phyloP scores from a whole-genome alignment of 2,797 vertebrate species.

The Catharus ustulatus region DNA sequence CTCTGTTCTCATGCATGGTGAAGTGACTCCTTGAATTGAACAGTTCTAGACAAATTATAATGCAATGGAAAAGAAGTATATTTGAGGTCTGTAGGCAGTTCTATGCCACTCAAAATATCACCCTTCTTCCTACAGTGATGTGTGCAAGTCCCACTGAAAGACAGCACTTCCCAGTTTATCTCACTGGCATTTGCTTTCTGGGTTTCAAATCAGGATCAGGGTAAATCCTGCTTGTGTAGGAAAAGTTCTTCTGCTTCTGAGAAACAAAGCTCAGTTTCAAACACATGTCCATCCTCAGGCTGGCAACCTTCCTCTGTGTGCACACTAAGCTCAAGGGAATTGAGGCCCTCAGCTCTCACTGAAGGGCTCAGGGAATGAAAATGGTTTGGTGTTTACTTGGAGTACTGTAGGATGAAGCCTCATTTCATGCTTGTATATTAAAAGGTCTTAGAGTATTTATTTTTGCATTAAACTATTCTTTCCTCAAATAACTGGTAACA shows the following conservation, averaged over 20 bases:
- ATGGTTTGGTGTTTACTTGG: neutral
- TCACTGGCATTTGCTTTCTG: neutral
- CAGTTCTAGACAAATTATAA: neutral
- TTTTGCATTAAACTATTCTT: constrained; percentile 32
- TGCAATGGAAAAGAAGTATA: neutral
- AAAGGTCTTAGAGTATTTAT: constrained; percentile 16
- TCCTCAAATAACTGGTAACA: constrained; percentile 13
- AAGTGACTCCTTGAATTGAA: neutral
- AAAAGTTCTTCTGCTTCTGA: neutral
- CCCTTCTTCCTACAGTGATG: neutral
- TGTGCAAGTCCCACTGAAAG: neutral
- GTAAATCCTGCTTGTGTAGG: neutral
- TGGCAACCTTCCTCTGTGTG: neutral
- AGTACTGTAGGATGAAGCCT: neutral
- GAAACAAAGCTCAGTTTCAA: neutral
- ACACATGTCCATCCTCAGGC: neutral
- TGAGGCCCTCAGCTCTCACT: neutral
- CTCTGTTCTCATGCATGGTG: neutral
- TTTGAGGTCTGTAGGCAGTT: neutral
- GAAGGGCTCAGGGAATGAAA: neutral
- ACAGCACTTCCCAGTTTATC: neutral
- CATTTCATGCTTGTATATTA: neutral
- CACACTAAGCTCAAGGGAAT: neutral
- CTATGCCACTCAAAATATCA: neutral
- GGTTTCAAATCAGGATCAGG: neutral